Conservation (phyloP, 2,113 vertebrate species). For the Rhineura floridana region DNA sequence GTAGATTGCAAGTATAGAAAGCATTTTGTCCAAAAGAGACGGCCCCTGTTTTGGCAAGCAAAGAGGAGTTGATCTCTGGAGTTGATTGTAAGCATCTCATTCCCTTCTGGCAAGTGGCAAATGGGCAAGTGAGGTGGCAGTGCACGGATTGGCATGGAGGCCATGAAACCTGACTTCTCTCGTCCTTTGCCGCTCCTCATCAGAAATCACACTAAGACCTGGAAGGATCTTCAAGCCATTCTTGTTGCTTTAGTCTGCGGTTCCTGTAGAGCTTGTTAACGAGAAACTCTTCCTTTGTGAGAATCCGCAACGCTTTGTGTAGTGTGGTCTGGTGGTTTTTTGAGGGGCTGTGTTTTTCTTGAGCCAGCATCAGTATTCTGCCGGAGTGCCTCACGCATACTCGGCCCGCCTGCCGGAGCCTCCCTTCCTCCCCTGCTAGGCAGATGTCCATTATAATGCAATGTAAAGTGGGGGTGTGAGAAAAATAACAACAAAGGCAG, state of each 20-base stretch:
- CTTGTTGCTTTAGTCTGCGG: neutral
- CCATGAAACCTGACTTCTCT: too few species aligned
- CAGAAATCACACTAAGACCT: neutral
- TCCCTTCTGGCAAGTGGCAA: too few species aligned
- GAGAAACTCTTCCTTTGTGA: neutral
- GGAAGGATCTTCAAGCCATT: neutral
- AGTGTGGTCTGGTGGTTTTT: neutral
- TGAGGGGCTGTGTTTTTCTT: neutral
- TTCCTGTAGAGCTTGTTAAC: neutral
- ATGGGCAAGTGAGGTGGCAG: neutral
- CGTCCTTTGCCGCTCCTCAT: neutral
- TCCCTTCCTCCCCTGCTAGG: slow-evolving; percentile 47
- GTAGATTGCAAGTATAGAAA: neutral
- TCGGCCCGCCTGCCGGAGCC: slow-evolving; percentile 11
- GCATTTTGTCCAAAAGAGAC: neutral
- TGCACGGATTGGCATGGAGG: neutral
- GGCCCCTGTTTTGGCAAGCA: neutral
- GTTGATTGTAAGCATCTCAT: neutral
- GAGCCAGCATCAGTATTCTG: slow-evolving; percentile 32
- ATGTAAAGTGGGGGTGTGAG: slow-evolving; percentile 35
- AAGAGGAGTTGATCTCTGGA: rapidly evolving
- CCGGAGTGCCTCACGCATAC: neutral
- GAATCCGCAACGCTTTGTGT: too few species aligned
- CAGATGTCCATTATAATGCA: slow-evolving; percentile 66
- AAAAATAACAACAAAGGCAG: slow-evolving; percentile 64